Percentiles rank a stretch among this genome's conserved stretches.
These are phyloP conservation scores for Drosophila nikananu DNA, from an alignment of 1,140 invertebrate species.

Conservation along the genomic window DNA sequence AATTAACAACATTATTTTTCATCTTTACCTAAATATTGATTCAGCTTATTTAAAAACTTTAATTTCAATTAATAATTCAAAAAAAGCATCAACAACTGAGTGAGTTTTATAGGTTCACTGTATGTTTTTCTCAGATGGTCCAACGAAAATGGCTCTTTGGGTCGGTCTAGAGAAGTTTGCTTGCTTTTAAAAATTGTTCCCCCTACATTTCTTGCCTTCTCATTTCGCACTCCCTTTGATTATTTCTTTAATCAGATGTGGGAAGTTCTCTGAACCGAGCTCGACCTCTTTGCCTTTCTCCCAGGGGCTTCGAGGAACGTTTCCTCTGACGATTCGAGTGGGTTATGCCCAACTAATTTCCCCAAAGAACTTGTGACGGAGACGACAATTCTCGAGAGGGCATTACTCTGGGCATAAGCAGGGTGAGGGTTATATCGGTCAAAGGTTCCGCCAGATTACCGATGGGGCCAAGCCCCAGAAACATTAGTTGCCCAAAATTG, in stretches of 20 bases:
- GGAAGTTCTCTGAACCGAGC: constrained; percentile 45
- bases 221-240: constrained; percentile 37
- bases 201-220: constrained; percentile 1
- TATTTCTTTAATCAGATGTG: constrained; percentile 48
- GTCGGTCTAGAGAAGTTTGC: constrained; percentile 47
- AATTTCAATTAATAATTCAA: too few species aligned
- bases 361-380: constrained; percentile 43
- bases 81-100: too few species aligned
- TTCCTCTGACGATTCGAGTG: constrained; percentile 27
- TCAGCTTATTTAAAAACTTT: neutral
- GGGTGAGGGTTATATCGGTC: constrained; percentile 13
- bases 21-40: neutral
- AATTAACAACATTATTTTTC: neutral
- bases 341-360: constrained; percentile 45
- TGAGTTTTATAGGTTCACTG: neutral
- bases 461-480: constrained; percentile 30
- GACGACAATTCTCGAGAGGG: constrained; percentile 14
- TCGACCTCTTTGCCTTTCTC: constrained; percentile 30
- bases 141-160: constrained; percentile 70
- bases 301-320: constrained; percentile 20
- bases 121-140: constrained; percentile 7
- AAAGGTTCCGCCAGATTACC: constrained; percentile 45
- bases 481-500: constrained; percentile 47
- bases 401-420: constrained; percentile 9
- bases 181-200: neutral